Conservation (phyloP, 2,888 invertebrate genomes). For the Stenodera caucasica region DNA sequence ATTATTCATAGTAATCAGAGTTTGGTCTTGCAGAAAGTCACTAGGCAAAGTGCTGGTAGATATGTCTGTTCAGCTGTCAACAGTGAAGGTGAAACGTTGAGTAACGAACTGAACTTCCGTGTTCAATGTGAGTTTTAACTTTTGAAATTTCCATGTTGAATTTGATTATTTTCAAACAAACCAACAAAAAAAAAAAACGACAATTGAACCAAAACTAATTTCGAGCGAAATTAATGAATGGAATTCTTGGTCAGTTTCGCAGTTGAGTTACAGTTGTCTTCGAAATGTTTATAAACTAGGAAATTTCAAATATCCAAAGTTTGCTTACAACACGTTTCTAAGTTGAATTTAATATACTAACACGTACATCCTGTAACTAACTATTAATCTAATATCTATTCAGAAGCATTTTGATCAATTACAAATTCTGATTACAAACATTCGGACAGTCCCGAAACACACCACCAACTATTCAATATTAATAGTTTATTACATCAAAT, state of each 20-base stretch:
- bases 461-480: background rate
- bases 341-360: background rate
- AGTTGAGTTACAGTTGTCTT: too few species aligned
- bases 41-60: slow-evolving; percentile 79
- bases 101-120: slow-evolving; percentile 80
- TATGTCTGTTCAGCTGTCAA: slow-evolving; percentile 89
- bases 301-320: too few species aligned
- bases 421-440: background rate
- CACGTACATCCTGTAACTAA: slow-evolving; percentile 3
- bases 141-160: too few species aligned
- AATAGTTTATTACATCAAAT: background rate
- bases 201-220: too few species aligned
- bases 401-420: background rate
- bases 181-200: too few species aligned
- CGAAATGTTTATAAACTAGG: too few species aligned
- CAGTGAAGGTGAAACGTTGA: slow-evolving; percentile 83
- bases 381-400: background rate
- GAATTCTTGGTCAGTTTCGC: too few species aligned
- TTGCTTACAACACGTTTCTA: background rate
- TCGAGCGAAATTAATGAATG: too few species aligned
- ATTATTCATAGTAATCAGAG: slow-evolving; percentile 92
- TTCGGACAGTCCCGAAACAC: background rate
- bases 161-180: too few species aligned
- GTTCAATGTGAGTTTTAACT: slow-evolving; percentile 84
- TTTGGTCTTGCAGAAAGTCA: slow-evolving; percentile 86